phyloP scores from a whole-genome alignment of 1,140 invertebrate species.

The Macrobrachium nipponense region DNA sequence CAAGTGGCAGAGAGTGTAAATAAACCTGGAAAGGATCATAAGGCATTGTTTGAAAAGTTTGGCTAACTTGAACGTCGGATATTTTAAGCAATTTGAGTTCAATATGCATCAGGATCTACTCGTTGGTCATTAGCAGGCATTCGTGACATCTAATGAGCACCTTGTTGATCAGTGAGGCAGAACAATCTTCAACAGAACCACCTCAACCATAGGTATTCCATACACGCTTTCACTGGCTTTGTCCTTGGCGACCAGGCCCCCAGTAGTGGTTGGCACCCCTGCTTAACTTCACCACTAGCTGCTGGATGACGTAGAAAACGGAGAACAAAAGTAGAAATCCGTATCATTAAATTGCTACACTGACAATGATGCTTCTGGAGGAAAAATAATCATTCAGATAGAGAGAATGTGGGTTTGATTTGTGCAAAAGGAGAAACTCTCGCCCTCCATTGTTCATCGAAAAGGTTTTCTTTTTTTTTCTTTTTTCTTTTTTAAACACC shows the following conservation, averaged over 20 bases:
- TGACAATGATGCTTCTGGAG: too few species aligned
- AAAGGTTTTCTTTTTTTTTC: background rate
- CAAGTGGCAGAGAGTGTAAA: too few species aligned
- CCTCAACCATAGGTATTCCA: conserved; percentile 51
- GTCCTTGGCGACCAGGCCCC: conserved; percentile 49
- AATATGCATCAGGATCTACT: background rate
- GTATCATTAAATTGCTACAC: background rate
- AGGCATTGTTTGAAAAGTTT: conserved; percentile 2
- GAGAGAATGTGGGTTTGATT: too few species aligned
- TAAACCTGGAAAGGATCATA: background rate
- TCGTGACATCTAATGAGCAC: conserved; percentile 21
- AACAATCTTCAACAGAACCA: conserved; percentile 17
- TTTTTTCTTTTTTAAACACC: conserved; percentile 1
- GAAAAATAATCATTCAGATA: too few species aligned
- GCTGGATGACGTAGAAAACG: conserved; percentile 49
- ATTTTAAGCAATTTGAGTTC: background rate
- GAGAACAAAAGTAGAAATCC: conserved; percentile 50
- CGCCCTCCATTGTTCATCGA: too few species aligned
- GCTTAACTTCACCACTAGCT: conserved; percentile 24
- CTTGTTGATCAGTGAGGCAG: conserved; percentile 29
- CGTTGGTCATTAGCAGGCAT: conserved; percentile 15
- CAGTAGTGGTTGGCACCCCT: conserved; percentile 42
- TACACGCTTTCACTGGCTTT: conserved; percentile 58
- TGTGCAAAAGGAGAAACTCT: too few species aligned
- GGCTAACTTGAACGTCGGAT: background rate